Conservation (phyloP, 2,888 invertebrate genomes). For the Invenusta paracnida region DNA sequence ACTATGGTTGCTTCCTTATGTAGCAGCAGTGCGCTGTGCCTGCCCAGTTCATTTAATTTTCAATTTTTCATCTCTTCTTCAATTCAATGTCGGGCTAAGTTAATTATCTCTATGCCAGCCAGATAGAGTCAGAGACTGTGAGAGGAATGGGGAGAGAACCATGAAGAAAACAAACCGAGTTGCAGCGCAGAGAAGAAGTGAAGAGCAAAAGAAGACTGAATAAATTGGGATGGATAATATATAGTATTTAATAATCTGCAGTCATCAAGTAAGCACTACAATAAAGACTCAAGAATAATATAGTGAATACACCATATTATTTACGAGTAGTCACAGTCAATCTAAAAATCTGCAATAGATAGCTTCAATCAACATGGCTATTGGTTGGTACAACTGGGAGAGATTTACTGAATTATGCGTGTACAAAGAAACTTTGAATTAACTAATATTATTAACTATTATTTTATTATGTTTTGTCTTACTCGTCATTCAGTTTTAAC, state of each 20-base stretch:
- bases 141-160: too few relatives aligned
- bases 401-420: background rate
- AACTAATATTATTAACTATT: background rate
- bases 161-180: background rate
- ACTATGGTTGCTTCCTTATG: too few relatives aligned
- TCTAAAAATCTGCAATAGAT: too few relatives aligned
- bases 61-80: background rate
- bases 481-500: background rate
- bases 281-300: too few relatives aligned
- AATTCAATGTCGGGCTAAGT: background rate
- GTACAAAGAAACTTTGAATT: background rate
- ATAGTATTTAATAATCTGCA: too few relatives aligned
- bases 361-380: background rate
- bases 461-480: background rate
- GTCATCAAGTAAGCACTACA: too few relatives aligned
- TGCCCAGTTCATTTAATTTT: background rate
- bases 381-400: too few relatives aligned
- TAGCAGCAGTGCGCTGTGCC: background rate
- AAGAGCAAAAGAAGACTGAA: background rate
- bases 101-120: background rate
- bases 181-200: background rate
- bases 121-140: too few relatives aligned
- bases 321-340: too few relatives aligned
- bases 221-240: too few relatives aligned
- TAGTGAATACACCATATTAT: background rate